Evolutionary conservation across 2,797 vertebrate species (phyloP), one percentile per base, ranked within the genome.

Genomic region (Mustela erminea): DNA sequence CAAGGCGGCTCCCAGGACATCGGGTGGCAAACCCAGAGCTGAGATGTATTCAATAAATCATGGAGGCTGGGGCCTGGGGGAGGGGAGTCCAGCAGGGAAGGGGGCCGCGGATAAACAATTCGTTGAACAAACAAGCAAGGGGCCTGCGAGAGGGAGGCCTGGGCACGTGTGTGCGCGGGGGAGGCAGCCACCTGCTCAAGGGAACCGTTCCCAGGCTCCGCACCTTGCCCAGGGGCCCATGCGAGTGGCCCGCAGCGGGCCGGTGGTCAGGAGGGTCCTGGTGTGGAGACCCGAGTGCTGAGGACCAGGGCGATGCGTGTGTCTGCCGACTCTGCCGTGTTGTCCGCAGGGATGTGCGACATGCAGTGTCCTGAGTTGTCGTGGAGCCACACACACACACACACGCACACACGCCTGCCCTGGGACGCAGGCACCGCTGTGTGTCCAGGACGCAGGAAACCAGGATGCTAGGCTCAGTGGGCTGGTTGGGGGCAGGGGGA

Each of bases 111-210:
- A 98, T 99, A 98, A 99, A 99, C 99, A 98, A 99, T 99, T 99
- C 98, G 99, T 99, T 99, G 99, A 99, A 99, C 98, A 99, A 99
- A 99, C 98, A 99, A 99, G 99, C 98, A 99, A 96, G 98, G 96
- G 88, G 97, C 96, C 96, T 94, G 94, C 96, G 97, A 27, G 54
- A 85, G 27, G 95, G 92, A 95, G 97, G 97, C 96, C 93, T 68
- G 83, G 98, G 94, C 97, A 87, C 78, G 56, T n/a, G 54, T 96
- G 96, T 96, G 95, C 97, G 87, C 80, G 70, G 97, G 97, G 98
- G 95, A 97, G 66, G 98, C 98, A 95, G 96, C 95, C 7, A 89
- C 93, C 97, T 92, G 98, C 85, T 86, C 54, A 66, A 97, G 98
- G 98, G 98, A 98, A 98, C 98, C 98, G 98, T 97, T 98, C 98